These are phyloP conservation scores for Aelia acuminata DNA, from an alignment of 2,888 invertebrate species.

Conservation along the genomic window DNA sequence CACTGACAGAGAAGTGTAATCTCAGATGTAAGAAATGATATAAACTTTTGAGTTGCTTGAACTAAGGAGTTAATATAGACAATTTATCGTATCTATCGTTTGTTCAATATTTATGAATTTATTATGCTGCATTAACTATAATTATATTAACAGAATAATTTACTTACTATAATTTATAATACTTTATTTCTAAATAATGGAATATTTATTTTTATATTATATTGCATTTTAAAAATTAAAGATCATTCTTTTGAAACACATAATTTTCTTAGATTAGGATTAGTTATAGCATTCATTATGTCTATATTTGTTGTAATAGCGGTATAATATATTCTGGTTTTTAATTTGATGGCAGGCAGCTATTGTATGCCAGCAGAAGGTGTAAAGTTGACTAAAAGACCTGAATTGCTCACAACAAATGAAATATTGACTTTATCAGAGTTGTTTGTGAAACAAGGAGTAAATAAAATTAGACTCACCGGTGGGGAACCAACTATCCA, in stretches of 20 bases:
- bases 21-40: conserved; percentile 85
- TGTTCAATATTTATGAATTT: background rate
- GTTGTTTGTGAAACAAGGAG: conserved; percentile 90
- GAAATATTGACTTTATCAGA: conserved; percentile 86
- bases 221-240: background rate
- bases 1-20: conserved; percentile 96
- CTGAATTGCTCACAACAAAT: conserved; percentile 81
- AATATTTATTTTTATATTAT: background rate
- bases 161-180: background rate
- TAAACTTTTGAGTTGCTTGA: background rate
- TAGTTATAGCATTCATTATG: background rate
- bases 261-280: background rate
- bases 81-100: too few relatives aligned
- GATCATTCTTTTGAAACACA: background rate
- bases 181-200: background rate
- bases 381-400: conserved; percentile 83
- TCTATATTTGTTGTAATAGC: background rate
- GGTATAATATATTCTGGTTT: background rate
- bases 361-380: conserved; percentile 99
- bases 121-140: background rate
- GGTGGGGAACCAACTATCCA: conserved; percentile 97
- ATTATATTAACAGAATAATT: background rate
- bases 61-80: too few relatives aligned
- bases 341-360: conserved; percentile 76
- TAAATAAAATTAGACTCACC: conserved; percentile 93